A percentile compares a stretch with the other conserved stretches of the same genome.
Evolutionary conservation across 2,888 invertebrate species (phyloP).

Genomic region (Ennomos fuscantarius): DNA sequence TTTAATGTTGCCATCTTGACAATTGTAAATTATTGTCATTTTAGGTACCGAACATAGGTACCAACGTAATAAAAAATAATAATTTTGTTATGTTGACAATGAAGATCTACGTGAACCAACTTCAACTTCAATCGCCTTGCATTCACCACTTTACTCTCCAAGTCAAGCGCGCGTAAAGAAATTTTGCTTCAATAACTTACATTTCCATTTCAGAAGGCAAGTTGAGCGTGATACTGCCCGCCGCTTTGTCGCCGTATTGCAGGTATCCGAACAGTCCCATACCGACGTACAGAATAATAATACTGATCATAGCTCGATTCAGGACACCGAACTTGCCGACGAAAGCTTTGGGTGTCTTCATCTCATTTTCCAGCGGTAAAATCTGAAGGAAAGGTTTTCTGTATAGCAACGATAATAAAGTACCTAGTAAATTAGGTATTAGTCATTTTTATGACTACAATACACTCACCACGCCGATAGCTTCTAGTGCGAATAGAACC

Average conservation of each 20-base stretch:
- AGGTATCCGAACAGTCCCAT: slow-evolving; percentile 97
- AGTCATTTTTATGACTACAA: not conserved
- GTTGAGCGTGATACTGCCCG: slow-evolving; percentile 95
- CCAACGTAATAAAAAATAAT: too few relatives aligned
- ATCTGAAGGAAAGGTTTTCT: slow-evolving; percentile 83
- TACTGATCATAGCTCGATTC: slow-evolving; percentile 92
- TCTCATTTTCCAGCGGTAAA: slow-evolving; percentile 96
- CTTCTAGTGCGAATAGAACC: slow-evolving; percentile 97
- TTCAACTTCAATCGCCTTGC: too few relatives aligned
- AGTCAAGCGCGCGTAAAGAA: too few relatives aligned
- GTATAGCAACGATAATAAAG: too few relatives aligned
- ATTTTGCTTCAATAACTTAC: slow-evolving; percentile 77
- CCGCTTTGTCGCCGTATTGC: slow-evolving; percentile 89
- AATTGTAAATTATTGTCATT: too few relatives aligned
- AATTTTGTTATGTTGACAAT: too few relatives aligned
- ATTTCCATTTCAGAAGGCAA: slow-evolving; percentile 86
- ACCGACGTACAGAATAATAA: slow-evolving; percentile 93
- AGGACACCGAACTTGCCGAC: slow-evolving; percentile 93
- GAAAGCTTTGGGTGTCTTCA: slow-evolving; percentile 94
- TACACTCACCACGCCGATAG: slow-evolving; percentile 93
- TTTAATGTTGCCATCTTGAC: too few relatives aligned
- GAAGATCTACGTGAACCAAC: too few relatives aligned
- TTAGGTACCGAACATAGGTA: too few relatives aligned
- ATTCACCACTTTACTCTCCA: too few relatives aligned
- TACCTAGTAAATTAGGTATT: too few relatives aligned